phyloP scores from a whole-genome alignment of 2,113 vertebrate species.

The Monopterus albus region DNA sequence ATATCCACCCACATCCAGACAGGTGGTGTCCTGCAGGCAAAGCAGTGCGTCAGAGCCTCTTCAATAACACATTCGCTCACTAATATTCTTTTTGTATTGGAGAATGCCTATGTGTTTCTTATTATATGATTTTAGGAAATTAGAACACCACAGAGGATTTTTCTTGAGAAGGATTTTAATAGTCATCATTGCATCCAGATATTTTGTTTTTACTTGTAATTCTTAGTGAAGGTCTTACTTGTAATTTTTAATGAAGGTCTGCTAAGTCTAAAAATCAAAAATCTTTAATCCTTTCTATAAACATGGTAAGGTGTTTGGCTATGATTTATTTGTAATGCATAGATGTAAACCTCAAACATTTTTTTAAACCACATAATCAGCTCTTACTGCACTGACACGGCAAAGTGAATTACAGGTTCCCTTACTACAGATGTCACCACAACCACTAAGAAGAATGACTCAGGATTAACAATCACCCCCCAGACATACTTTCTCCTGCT shows the following conservation, averaged over 20 bases:
- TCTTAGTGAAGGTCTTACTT: background rate
- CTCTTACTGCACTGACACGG: background rate
- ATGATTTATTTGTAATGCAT: background rate
- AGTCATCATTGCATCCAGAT: background rate
- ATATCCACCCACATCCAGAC: conserved; percentile 64
- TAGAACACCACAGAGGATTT: background rate
- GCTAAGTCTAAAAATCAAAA: background rate
- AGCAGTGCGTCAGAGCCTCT: conserved; percentile 49
- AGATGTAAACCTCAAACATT: background rate
- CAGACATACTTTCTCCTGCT: background rate
- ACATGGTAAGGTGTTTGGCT: too few relatives aligned
- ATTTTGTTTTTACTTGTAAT: conserved; percentile 12
- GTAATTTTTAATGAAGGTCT: too few relatives aligned
- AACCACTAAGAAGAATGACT: conserved; percentile 16
- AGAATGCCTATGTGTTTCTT: conserved; percentile 19
- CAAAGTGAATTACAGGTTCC: background rate
- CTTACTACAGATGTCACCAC: background rate
- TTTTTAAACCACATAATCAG: background rate
- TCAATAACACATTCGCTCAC: conserved; percentile 50
- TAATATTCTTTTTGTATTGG: conserved; percentile 39
- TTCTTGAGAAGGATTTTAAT: background rate
- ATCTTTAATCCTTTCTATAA: too few relatives aligned
- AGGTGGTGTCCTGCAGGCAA: conserved; percentile 68
- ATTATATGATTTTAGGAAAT: conserved; percentile 16
- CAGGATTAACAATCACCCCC: conserved; percentile 1